Conservation (phyloP, 2,888 invertebrate genomes). For the Rapana venosa region DNA sequence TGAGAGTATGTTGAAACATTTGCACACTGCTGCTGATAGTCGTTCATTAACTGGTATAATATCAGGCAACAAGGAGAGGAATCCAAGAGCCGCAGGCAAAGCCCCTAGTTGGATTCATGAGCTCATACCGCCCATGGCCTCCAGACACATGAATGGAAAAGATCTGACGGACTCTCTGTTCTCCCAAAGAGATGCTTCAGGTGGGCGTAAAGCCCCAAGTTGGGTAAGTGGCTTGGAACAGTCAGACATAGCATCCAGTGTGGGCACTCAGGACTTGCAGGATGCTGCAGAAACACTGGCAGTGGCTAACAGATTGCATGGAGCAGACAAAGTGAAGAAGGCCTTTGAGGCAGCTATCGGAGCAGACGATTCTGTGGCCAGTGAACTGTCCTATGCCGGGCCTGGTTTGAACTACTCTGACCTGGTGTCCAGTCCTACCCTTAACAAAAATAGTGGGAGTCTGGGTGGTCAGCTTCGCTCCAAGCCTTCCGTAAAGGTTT, state of each 20-base stretch:
- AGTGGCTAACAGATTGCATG: neutral
- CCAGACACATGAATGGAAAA: neutral
- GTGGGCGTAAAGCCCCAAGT: constrained; percentile 61
- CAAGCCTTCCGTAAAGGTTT: neutral
- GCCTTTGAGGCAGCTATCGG: neutral
- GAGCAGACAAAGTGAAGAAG: neutral
- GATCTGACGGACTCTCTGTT: constrained; percentile 56
- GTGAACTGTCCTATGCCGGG: constrained; percentile 44
- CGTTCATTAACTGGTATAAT: neutral
- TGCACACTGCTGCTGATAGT: neutral
- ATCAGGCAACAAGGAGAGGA: neutral
- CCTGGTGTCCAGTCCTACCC: constrained; percentile 39
- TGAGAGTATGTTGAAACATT: constrained; percentile 27
- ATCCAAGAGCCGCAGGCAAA: neutral
- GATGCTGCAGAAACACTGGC: constrained; percentile 42
- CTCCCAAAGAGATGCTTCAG: constrained; percentile 58
- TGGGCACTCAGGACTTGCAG: constrained; percentile 19
- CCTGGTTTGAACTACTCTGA: constrained; percentile 54
- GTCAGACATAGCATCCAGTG: constrained; percentile 55
- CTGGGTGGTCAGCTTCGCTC: neutral
- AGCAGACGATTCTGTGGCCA: constrained; percentile 30
- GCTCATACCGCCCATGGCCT: constrained; percentile 57
- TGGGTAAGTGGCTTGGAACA: constrained; percentile 63
- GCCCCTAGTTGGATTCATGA: constrained; percentile 64
- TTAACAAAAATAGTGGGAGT: neutral